Evolutionary conservation across 2,888 invertebrate species (phyloP).

Genomic region (Callyntrura guangdongensis): DNA sequence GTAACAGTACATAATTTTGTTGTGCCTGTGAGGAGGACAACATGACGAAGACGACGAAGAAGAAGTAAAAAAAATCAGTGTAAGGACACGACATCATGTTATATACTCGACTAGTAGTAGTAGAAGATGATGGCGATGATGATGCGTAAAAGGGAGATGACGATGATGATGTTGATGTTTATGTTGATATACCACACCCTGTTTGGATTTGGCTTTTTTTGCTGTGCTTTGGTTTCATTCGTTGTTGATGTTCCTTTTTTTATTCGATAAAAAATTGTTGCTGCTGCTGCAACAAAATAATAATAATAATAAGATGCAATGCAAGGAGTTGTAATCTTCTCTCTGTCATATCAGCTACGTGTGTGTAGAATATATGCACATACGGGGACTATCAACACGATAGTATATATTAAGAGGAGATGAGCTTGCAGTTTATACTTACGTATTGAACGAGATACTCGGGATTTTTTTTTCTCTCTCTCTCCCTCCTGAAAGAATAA

Average conservation of each 20-base stretch:
- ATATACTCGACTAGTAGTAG: neutral
- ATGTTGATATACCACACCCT: conserved; percentile 74
- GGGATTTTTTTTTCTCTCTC: no score
- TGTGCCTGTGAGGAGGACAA: conserved; percentile 62
- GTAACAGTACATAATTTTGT: conserved; percentile 65
- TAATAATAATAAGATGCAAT: conserved; percentile 52
- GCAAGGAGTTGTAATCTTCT: conserved; percentile 52
- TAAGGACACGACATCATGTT: conserved; percentile 51
- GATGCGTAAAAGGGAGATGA: conserved; percentile 50
- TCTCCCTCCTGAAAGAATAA: no score
- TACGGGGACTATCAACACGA: neutral
- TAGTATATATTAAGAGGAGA: conserved; percentile 37
- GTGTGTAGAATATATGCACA: no score
- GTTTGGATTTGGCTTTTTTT: conserved; percentile 71
- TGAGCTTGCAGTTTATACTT: conserved; percentile 57
- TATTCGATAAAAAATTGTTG: conserved; percentile 27
- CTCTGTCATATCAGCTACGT: conserved; percentile 12
- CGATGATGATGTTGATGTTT: conserved; percentile 49
- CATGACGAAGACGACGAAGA: conserved; percentile 56
- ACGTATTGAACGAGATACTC: no score
- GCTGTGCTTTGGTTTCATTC: neutral
- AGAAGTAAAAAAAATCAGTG: conserved; percentile 33
- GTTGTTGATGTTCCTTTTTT: conserved; percentile 37
- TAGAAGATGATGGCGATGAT: conserved; percentile 55
- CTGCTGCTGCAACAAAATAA: conserved; percentile 39